Percentiles rank a stretch among this genome's conserved stretches.
Conservation (phyloP, 2,797 vertebrate species). For the Sebastes vulpes region DNA sequence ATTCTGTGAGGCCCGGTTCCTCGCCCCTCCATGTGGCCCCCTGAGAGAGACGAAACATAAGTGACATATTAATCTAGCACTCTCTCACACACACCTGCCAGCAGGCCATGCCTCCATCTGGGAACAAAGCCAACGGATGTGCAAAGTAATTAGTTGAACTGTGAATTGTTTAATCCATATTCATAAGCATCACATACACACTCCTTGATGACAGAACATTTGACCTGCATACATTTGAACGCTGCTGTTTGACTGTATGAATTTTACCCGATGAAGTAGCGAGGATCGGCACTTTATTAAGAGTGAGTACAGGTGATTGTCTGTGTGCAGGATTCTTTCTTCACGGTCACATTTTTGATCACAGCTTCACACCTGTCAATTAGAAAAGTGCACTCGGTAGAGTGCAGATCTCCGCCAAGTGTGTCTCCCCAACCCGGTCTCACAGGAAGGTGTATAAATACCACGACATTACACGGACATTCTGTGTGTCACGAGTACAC, state of each 20-base stretch:
- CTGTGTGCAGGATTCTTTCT: background rate
- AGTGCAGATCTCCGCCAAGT: too few relatives aligned
- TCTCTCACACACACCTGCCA: slow-evolving; percentile 30
- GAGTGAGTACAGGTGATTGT: background rate
- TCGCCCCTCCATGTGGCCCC: slow-evolving; percentile 50
- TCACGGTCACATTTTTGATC: background rate
- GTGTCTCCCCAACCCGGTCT: too few relatives aligned
- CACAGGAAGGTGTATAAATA: too few relatives aligned
- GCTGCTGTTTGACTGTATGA: background rate
- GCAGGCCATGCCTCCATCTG: slow-evolving; percentile 35
- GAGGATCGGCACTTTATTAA: background rate
- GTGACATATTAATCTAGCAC: slow-evolving; percentile 58
- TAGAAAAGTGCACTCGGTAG: too few relatives aligned
- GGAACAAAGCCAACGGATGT: slow-evolving; percentile 37
- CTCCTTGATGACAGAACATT: background rate
- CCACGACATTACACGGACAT: too few relatives aligned
- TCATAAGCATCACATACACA: slow-evolving; percentile 7
- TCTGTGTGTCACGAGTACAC: too few relatives aligned
- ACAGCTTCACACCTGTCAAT: background rate
- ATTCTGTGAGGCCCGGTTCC: slow-evolving; percentile 52
- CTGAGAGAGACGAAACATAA: slow-evolving; percentile 43
- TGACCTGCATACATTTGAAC: background rate
- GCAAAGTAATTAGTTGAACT: slow-evolving; percentile 70
- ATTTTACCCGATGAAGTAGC: background rate
- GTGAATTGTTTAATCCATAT: slow-evolving; percentile 26